Conservation (phyloP, 2,888 invertebrate genomes). For the Dromius quadrimaculatus region DNA sequence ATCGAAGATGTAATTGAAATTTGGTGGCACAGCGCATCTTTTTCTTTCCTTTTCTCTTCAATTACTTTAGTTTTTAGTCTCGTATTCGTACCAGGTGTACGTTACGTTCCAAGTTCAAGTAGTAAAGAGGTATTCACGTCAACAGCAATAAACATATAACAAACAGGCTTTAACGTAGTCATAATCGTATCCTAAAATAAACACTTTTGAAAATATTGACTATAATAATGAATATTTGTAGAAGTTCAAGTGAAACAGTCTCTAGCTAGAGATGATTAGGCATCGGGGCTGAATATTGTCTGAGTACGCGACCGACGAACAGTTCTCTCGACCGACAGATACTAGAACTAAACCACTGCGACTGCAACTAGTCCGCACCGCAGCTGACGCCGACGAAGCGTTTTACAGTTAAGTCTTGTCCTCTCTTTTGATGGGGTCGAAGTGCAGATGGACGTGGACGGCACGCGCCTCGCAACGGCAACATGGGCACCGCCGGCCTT, state of each 20-base stretch:
- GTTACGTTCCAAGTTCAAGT: conserved; percentile 28
- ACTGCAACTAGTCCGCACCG: conserved; percentile 22
- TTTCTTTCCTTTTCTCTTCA: conserved; percentile 9
- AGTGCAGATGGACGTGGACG: conserved; percentile 35
- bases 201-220: conserved; percentile 52
- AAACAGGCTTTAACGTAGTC: conserved; percentile 64
- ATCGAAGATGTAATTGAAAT: conserved; percentile 19
- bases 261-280: conserved; percentile 34
- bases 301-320: conserved; percentile 38
- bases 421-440: conserved; percentile 24
- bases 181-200: conserved; percentile 52
- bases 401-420: conserved; percentile 32
- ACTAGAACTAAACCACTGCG: conserved; percentile 37
- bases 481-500: conserved; percentile 58
- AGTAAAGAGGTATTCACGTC: conserved; percentile 54
- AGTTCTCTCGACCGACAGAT: conserved; percentile 8
- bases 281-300: conserved; percentile 49
- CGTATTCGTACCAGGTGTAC: too few relatives aligned
- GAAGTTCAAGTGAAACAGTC: conserved; percentile 36
- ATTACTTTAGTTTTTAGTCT: not conserved
- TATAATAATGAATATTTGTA: conserved; percentile 38
- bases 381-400: conserved; percentile 35
- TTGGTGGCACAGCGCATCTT: conserved; percentile 15
- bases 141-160: conserved; percentile 66
- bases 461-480: conserved; percentile 45